Base-by-base conservation (phyloP, 2,888 invertebrate species). In the Drosophila kuntzei region DNA sequence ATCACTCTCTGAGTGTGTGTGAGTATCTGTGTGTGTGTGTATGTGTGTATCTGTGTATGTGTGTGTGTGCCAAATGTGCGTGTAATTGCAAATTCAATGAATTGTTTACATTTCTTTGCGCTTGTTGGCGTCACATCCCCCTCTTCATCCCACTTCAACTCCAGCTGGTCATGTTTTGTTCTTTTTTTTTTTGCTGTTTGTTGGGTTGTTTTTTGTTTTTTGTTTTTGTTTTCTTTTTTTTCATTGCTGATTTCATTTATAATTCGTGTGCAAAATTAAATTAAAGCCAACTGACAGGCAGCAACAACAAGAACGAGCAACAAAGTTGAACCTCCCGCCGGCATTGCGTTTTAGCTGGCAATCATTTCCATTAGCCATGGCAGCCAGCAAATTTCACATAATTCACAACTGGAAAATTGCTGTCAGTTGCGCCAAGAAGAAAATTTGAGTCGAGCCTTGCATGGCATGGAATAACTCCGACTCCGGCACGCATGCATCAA, bases 81-180 rank as follows among this genome's bases (percentile, higher is more conserved):
- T 88, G 89, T 90, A 90, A 89, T 89, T 90, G 90, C 90, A 87
- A 88, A 88, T 89, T 89, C 90, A 90, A 89, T 89, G 90, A 79
- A 89, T 81, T 89, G 90, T 89, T 88, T 89, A 84, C 87, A 83
- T 89, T 88, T 89, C 89, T 90, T 88, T 87, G 86, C 80, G 80
- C 88, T 85, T 87, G 85, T 87, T 87, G 83, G 79, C 76, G 53
- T 71, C 60, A 49, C 73, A 22, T 22, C 22, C 22, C 58, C 44
- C 36, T 7, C 41, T 29, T 16, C 36, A 1, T 11, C 43, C 18
- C 36, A 16, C 51, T 46, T 54, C 29, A 54, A 49, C 57, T 59
- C 55, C 57, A 53, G 77, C 63, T 84, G 73, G 65, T 61, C 76
- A 65, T 82, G 80, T 82, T 73, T 60, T 70, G 64, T 69, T 61